Percentiles rank a stretch among this genome's conserved stretches.
Conservation (phyloP, 1,140 invertebrate species). For the Chionoecetes opilio region DNA sequence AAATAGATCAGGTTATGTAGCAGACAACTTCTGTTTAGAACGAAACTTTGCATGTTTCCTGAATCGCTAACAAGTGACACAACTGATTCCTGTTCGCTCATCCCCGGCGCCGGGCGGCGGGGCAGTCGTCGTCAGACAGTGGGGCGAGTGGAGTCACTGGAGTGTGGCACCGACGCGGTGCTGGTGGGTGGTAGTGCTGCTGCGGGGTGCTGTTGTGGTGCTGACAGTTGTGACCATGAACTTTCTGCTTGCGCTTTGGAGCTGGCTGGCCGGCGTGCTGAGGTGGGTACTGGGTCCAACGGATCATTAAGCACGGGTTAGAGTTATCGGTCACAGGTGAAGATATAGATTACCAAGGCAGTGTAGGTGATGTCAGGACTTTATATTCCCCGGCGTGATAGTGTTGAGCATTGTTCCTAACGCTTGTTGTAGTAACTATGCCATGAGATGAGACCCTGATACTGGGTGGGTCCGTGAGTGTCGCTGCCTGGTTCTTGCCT, state of each 20-base stretch:
- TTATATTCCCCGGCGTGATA: too few relatives aligned
- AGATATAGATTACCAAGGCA: too few relatives aligned
- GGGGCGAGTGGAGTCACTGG: not conserved
- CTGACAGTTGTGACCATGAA: not conserved
- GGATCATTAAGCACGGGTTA: too few relatives aligned
- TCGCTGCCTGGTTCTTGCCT: too few relatives aligned
- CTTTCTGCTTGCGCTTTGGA: slow-evolving; percentile 51
- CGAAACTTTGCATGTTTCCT: not conserved
- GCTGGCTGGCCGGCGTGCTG: slow-evolving; percentile 34
- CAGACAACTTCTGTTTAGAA: not conserved
- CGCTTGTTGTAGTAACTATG: too few relatives aligned
- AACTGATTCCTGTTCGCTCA: not conserved
- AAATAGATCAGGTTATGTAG: not conserved
- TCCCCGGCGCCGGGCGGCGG: not conserved
- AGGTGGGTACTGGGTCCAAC: slow-evolving; percentile 30
- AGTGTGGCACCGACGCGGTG: not conserved
- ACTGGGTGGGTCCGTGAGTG: too few relatives aligned
- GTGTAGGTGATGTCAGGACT: too few relatives aligned
- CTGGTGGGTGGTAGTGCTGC: not conserved
- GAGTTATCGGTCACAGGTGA: too few relatives aligned
- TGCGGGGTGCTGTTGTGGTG: not conserved
- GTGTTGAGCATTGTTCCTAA: too few relatives aligned
- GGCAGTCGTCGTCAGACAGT: not conserved
- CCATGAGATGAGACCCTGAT: too few relatives aligned
- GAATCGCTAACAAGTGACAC: not conserved